Base-by-base conservation (phyloP, 2,797 vertebrate genomes). In the Crax fasciolata region DNA sequence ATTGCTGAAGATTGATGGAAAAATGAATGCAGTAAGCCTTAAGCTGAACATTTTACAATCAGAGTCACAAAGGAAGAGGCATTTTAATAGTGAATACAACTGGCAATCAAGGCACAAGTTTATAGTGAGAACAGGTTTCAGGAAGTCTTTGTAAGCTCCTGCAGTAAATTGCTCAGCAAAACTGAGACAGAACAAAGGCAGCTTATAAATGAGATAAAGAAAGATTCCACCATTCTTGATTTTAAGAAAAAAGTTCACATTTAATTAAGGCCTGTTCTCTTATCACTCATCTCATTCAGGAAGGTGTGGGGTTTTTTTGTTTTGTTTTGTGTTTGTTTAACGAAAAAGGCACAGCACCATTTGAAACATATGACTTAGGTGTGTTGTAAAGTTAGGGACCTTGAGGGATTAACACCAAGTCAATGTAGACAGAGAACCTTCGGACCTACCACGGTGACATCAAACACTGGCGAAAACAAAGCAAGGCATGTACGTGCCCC, bases 11-110 rank as follows among this genome's bases (percentile, higher is more conserved):
- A 76, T 28, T n/a, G 24, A 71, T 5, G 7, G 17, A 39, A 18
- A 25, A 86, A 66, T 84, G 11, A 73, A 82, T 9, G 23, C 38
- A 32, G 11, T 72, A 67, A 84, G 41, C 59, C 16, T 39, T 83
- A 58, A 88, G 0, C 70, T 17, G 79, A 95, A 81, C 87, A 32
- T 97, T 88, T 90, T 91, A 91, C 83, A 94, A 93, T 94, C 94
- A 95, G 81, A 24, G 43, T 18, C 44, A 91, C 87, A 86, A 93
- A 94, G 39, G 61, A 63, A 87, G 24, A 89, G 72, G 62, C 25
- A 70, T 67, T 94, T 85, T 85, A 92, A 86, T 52, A 93, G 58
- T 24, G 70, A 95, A 91, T 75, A 83, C 70, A 90, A 70, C 90
- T 3, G 2, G 73, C 59, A 95, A 95, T 96, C 92, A 96, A 92